Conservation (phyloP, 2,888 invertebrate species). For the Eubasilissa splendida region DNA sequence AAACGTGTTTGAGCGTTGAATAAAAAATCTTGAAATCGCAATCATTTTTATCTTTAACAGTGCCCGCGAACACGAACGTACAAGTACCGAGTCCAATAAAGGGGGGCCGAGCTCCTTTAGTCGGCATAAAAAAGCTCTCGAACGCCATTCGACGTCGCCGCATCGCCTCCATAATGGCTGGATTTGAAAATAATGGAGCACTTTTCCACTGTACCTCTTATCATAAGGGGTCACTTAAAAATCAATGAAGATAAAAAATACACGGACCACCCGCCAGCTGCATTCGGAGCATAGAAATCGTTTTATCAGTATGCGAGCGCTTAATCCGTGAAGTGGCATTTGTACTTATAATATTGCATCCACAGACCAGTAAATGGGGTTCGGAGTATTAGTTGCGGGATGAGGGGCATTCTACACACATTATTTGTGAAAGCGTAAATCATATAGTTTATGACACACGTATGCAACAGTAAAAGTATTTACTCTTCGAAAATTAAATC, state of each 20-base stretch:
- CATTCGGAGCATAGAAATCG: slow-evolving; percentile 41
- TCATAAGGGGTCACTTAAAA: slow-evolving; percentile 58
- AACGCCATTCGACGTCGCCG: slow-evolving; percentile 23
- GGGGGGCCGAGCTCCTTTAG: slow-evolving; percentile 42
- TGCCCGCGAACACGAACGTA: slow-evolving; percentile 17
- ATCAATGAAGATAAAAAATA: slow-evolving; percentile 57
- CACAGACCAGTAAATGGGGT: no score
- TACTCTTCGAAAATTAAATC: no score
- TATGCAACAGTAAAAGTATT: no score
- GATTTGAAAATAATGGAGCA: slow-evolving; percentile 57
- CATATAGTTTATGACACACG: no score
- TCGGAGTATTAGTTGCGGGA: no score
- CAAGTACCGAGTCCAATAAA: slow-evolving; percentile 40
- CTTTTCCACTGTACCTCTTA: slow-evolving; percentile 51
- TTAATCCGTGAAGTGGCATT: no score
- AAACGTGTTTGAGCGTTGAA: slow-evolving; percentile 7
- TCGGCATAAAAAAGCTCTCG: slow-evolving; percentile 38
- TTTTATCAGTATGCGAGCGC: neutral
- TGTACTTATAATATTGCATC: no score
- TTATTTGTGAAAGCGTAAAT: no score
- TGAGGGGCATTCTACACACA: no score
- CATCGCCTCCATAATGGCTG: slow-evolving; percentile 38
- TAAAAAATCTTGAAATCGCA: slow-evolving; percentile 17
- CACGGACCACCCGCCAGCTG: slow-evolving; percentile 58
- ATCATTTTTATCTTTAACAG: slow-evolving; percentile 13